Evolutionary conservation across 2,797 vertebrate genomes (phyloP), one percentile per base, ranked within the genome.

Genomic region (Tympanoctomys barrerae): DNA sequence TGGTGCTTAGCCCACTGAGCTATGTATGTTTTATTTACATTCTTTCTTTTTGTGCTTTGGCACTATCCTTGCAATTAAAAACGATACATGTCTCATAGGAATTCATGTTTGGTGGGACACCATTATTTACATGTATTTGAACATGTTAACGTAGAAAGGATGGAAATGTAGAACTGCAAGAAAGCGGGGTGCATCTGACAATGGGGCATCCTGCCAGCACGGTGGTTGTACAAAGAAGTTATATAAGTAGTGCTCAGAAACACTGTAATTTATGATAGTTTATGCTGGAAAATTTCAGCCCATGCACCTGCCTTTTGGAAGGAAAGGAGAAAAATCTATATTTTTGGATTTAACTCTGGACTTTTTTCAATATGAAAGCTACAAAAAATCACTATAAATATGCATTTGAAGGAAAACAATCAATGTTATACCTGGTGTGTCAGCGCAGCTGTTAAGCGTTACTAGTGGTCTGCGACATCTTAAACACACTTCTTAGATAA

Each of bases 401-500:
- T 49, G 59, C 70, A 90, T 26, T 84, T 77, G 26, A 80, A 21
- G 21, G 39, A 85, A 94, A 26, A 79, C 28, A 77, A 6, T 81
- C 19, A 42, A 24, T 22, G 12, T 78, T 75, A 14, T 71, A 28
- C 87, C 81, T 90, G 89, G n/a, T 71, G 52, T 22, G 75, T 89
- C 64, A 33, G 21, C 57, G 46, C 21, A 73, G 5, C 80, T 18
- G 70, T 78, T 95, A 84, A 92, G 54, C 85, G 4, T 62, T 93
- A n/a, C 31, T 87, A 75, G 77, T 46, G 39, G 61, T 87, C 64
- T 13, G 81, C 11, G 16, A 46, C 81, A 95, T 93, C 92, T 89
- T 95, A 57, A 94, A 93, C 83, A 92, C 49, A 89, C 39, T 94
- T 92, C 31, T 85, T 82, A 93, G 42, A 33, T 89, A 95, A 94